Conservation (phyloP, 2,797 vertebrate species). For the Sebastolobus alascanus region DNA sequence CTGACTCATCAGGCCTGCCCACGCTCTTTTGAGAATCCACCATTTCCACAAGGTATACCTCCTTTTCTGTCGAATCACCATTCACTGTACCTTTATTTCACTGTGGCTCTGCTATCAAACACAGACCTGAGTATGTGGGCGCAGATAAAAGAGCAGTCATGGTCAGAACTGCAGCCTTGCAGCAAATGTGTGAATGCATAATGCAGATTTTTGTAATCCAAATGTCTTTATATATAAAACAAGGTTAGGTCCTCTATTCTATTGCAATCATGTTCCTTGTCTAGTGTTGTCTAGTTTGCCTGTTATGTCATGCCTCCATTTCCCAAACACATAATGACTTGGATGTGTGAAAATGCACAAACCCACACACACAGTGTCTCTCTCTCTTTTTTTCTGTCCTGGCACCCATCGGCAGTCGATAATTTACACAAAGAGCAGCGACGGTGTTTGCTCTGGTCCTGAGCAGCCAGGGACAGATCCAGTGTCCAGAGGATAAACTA, state of each 20-base stretch:
- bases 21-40: conserved; percentile 61
- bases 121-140: conserved; percentile 45
- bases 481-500: conserved; percentile 60
- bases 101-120: conserved; percentile 42
- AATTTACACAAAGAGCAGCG: conserved; percentile 34
- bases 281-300: conserved; percentile 4
- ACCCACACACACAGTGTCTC: background rate
- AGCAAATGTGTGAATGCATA: conserved; percentile 4
- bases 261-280: background rate
- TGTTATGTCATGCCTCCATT: conserved; percentile 12
- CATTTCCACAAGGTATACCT: conserved; percentile 62
- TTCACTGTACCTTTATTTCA: conserved; percentile 32
- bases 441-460: conserved; percentile 42
- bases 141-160: conserved; percentile 45
- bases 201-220: conserved; percentile 2
- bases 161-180: conserved; percentile 17
- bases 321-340: conserved; percentile 16
- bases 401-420: conserved; percentile 37
- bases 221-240: background rate
- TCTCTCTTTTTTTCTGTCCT: conserved; percentile 1
- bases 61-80: conserved; percentile 55
- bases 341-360: conserved; percentile 9
- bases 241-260: background rate
- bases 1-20: conserved; percentile 74
- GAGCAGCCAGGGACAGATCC: conserved; percentile 66